Evolutionary conservation across 2,113 vertebrate species (phyloP).

Genomic region (Nipponia nippon): DNA sequence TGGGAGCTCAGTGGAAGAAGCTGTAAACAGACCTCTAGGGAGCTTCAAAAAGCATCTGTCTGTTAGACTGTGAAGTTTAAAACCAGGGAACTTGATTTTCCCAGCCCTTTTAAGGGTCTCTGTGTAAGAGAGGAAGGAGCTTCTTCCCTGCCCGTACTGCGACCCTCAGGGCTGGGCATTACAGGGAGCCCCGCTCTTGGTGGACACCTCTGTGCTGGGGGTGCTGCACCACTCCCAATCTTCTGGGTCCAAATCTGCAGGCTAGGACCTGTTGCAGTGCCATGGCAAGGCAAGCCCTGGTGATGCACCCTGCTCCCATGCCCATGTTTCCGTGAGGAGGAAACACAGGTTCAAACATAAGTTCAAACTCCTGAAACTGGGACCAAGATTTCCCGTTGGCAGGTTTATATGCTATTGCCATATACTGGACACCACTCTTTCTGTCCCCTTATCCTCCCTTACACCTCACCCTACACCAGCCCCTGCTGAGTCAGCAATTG

Average conservation of each 20-base stretch:
- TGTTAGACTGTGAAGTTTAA: background rate
- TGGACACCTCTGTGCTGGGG: background rate
- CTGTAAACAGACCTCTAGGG: background rate
- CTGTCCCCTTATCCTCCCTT: background rate
- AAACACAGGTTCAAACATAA: background rate
- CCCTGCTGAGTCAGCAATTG: background rate
- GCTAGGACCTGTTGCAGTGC: background rate
- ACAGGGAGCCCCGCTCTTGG: too few relatives aligned
- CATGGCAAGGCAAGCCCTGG: background rate
- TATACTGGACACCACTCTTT: rapidly evolving
- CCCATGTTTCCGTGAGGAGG: background rate
- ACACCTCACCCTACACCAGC: background rate
- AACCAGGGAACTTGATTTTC: background rate
- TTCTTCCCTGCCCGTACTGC: background rate
- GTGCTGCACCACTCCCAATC: background rate
- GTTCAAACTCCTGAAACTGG: background rate
- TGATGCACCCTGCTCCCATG: background rate
- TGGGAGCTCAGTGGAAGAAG: background rate
- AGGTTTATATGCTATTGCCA: background rate
- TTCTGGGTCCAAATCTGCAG: background rate
- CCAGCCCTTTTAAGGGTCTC: background rate
- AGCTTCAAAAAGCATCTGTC: background rate
- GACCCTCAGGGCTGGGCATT: background rate
- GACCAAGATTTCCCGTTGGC: background rate
- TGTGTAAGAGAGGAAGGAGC: background rate